Evolutionary conservation across 2,797 vertebrate species (phyloP), one percentile per base, ranked within the genome.

Genomic region (Synanceia verrucosa): DNA sequence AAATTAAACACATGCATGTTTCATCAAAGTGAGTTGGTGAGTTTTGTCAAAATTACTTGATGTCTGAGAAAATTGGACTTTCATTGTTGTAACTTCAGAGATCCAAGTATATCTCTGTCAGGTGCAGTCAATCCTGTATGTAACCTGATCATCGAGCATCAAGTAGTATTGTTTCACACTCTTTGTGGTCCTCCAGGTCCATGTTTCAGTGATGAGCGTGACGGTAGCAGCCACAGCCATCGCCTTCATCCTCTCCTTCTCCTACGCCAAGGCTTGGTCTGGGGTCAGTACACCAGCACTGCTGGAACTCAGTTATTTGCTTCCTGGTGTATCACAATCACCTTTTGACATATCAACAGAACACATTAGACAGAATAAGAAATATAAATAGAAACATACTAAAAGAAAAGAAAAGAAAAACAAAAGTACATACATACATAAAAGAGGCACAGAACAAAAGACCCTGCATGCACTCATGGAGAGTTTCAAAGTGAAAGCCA

Each of bases 221-320:
- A 92, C 94, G 0, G 67, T 94, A 33, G 60, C 44, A 46, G 71
- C 83, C 9, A 94, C 94, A 18, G 62, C 71, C 23, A 91, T 90
- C 1, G 94, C 93, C 37, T 95, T 95, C 79, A 91, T 96, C 62
- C 79, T 96, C 50, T 18, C 82, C 24, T 96, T 96, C 66, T 68
- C 83, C 8, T n/a, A 84, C 0, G 69, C 18, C 0, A 13, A 31
- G 48, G 80, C 26, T 56, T 95, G 95, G 95, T 85, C 79, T 79
- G 79, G 76, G 78, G 95, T 95, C 73, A 83, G 92, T 93, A 24
- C 14, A 48, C 14, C 4, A 34, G n/a, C 14, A 5, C 12, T 62
- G n/a, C 46, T 56, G 1, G 5, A 5, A 37, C 12, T 58, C 8
- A 34, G 1, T 31, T 5, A 29, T 6, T 24, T 24, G 53, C 33